phyloP scores from a whole-genome alignment of 2,797 vertebrate species.

The Siniperca obscura region DNA sequence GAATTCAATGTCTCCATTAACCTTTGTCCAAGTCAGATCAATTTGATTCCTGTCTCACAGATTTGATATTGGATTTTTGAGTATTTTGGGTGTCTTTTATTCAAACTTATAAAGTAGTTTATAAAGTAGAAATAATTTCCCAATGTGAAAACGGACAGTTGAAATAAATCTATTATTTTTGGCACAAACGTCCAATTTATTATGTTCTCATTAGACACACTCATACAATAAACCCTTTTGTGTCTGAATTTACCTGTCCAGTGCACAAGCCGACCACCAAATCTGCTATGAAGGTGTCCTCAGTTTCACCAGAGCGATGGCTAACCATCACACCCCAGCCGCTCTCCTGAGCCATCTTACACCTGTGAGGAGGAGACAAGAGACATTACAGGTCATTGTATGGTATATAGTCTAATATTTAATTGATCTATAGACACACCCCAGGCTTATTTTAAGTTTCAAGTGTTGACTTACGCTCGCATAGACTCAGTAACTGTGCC shows the following conservation, averaged over 20 bases:
- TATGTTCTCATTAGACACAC: slow-evolving; percentile 6
- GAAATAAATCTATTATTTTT: neutral
- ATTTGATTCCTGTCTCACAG: neutral
- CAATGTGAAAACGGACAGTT: neutral
- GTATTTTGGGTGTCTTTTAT: neutral
- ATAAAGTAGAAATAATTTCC: neutral
- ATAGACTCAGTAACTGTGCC: slow-evolving; percentile 94
- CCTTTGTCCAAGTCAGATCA: neutral
- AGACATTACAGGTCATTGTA: neutral
- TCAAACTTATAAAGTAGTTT: neutral
- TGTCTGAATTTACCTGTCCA: slow-evolving; percentile 88
- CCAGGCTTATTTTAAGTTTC: neutral
- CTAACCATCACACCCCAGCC: slow-evolving; percentile 99
- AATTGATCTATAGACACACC: neutral
- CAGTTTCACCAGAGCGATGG: slow-evolving; percentile 97
- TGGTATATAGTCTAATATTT: neutral
- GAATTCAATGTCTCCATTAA: neutral
- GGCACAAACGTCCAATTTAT: neutral
- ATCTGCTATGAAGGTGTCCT: slow-evolving; percentile 98
- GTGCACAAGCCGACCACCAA: slow-evolving; percentile 96
- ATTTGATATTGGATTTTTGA: neutral
- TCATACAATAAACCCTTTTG: neutral
- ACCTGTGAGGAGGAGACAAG: slow-evolving; percentile 79
- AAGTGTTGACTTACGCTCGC: slow-evolving; percentile 87
- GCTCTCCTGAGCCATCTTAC: slow-evolving; percentile 94